Evolutionary conservation across 2,888 invertebrate species (phyloP).

Genomic region (Amiota communis): DNA sequence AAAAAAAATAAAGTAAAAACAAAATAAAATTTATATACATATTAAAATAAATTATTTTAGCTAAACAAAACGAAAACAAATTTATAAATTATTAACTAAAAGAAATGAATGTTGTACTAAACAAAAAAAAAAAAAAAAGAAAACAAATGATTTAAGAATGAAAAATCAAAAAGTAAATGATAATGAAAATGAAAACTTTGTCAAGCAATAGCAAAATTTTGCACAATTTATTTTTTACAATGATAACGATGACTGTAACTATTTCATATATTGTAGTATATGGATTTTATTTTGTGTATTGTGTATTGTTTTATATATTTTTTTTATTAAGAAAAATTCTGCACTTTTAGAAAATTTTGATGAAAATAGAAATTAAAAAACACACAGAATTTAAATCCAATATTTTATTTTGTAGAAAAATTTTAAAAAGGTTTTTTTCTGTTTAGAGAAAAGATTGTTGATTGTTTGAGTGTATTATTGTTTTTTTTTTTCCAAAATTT

Average conservation of each 20-base stretch:
- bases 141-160: background rate
- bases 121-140: too few species aligned
- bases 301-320: background rate
- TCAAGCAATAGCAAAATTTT: conserved; percentile 25
- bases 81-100: background rate
- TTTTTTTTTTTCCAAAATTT: background rate
- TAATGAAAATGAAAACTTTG: conserved; percentile 34
- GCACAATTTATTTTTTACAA: background rate
- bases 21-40: conserved; percentile 43
- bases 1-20: too few species aligned
- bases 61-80: conserved; percentile 17
- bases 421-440: background rate
- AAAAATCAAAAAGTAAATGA: conserved; percentile 22
- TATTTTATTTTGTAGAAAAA: background rate
- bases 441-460: too few species aligned
- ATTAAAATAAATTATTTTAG: conserved; percentile 18
- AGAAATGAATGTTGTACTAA: background rate
- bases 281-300: background rate
- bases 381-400: background rate
- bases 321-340: too few species aligned
- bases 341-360: too few species aligned
- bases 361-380: background rate
- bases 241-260: background rate
- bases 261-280: background rate
- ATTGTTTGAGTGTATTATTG: background rate